Percentiles rank a stretch among this genome's conserved stretches.
Evolutionary conservation across 2,113 vertebrate species (phyloP).

Genomic region (Melierax canorus): DNA sequence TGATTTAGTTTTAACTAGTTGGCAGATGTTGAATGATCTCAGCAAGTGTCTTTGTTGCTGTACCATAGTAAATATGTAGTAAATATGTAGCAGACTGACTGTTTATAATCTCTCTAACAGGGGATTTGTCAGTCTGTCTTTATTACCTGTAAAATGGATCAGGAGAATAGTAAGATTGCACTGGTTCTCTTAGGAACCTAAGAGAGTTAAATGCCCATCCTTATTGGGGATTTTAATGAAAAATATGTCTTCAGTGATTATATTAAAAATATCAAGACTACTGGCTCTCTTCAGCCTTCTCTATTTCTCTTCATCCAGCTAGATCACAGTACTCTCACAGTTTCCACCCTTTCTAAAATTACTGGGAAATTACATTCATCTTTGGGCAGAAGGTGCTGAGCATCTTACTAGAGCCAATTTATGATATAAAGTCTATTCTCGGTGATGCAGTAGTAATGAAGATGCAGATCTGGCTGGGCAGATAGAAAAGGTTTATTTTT

Average conservation of each 20-base stretch:
- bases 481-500: conserved; percentile 13
- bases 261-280: not conserved
- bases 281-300: not conserved
- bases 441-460: conserved; percentile 29
- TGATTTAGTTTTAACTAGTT: conserved; percentile 41
- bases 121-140: conserved; percentile 41
- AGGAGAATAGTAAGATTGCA: not conserved
- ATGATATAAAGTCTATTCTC: not conserved
- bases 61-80: conserved; percentile 43
- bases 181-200: not conserved
- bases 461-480: not conserved
- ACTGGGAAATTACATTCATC: not conserved
- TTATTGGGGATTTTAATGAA: not conserved
- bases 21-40: conserved; percentile 57
- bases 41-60: conserved; percentile 57
- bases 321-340: not conserved
- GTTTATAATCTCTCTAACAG: conserved; percentile 41
- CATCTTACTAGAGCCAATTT: not conserved
- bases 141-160: conserved; percentile 47
- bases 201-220: not conserved
- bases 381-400: not conserved
- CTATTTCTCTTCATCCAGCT: not conserved
- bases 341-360: not conserved
- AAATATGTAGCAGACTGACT: conserved; percentile 44
- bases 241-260: conserved; percentile 5